Evolutionary conservation across 2,888 invertebrate genomes (phyloP), one percentile per base, ranked within the genome.

Genomic region (Anorthoa munda): DNA sequence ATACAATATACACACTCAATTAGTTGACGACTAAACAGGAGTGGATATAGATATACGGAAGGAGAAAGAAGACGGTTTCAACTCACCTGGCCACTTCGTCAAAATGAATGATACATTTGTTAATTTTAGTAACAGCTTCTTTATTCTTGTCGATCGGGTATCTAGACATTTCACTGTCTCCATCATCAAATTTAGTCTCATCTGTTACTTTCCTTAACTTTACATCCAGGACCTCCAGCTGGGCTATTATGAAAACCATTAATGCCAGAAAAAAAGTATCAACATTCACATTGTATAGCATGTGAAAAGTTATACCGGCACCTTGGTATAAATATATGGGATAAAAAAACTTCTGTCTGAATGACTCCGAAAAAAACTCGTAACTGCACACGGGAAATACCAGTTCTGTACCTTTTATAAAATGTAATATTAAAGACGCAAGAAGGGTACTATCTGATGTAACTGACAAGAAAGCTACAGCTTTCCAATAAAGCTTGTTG

Each of bases 221-320:
- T 5, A 87, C 75, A 69, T 91, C 88, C n/a, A 95, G 83, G n/a
- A 94, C 86, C 31, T 93, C 92, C 21, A 94, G 81, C 67, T 95
- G 94, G 4, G 93, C 93, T 77, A 93, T 92, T 0, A 75, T 72
- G 12, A 92, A 86, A 61, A 92, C 84, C 86, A 93, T 85, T 1
- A 94, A 58, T 4, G 94, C 94, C 82, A 92, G 71, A 58, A 94
- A 88, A 76, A 93, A 93, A 2, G 92, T 86, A 69, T 95, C 93
- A 39, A 93, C 88, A 73, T 92, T 92, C 0, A 94, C 9, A 82
- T 92, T 91, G 51, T 81, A 92, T 9, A 90, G 83, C 91, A 94
- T 90, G 48, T 90, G 87, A 45, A 90, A 85, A 83, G 91, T 87
- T 70, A 94, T 93, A 0, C 92, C 92, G 17, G 90, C 3, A 58